Conservation (phyloP, 1,140 invertebrate species). For the Drosophila kanapiae region DNA sequence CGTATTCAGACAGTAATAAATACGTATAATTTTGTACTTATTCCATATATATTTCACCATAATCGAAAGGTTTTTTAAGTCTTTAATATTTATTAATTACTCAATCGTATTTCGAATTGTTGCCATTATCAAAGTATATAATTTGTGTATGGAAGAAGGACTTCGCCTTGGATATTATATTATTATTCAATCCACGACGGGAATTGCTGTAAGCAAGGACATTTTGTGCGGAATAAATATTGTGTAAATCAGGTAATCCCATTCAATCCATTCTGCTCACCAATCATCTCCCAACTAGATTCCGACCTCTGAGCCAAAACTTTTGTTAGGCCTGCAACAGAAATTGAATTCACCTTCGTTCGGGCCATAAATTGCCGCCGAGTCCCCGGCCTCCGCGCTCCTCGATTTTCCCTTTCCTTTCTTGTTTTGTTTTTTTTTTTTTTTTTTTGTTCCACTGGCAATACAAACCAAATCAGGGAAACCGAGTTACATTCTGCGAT, state of each 20-base stretch:
- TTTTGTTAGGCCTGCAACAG: slow-evolving; percentile 42
- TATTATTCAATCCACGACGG: slow-evolving; percentile 24
- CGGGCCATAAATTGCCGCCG: slow-evolving; percentile 66
- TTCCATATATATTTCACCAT: background rate
- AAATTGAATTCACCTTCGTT: slow-evolving; percentile 79
- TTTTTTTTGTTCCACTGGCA: slow-evolving; percentile 1
- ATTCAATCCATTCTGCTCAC: slow-evolving; percentile 32
- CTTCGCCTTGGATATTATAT: background rate
- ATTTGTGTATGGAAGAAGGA: background rate
- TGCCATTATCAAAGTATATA: background rate
- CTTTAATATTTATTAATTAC: background rate
- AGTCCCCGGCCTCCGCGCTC: background rate
- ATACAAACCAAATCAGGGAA: slow-evolving; percentile 60
- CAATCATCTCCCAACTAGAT: slow-evolving; percentile 44
- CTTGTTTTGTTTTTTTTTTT: background rate
- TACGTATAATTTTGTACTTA: background rate
- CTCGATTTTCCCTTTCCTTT: background rate
- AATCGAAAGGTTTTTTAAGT: too few relatives aligned
- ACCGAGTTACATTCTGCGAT: slow-evolving; percentile 58
- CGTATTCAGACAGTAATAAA: background rate
- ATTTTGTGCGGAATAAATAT: slow-evolving; percentile 45
- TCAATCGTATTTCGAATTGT: background rate
- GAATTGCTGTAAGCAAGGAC: slow-evolving; percentile 22
- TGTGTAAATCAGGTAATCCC: slow-evolving; percentile 45
- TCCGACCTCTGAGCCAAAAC: slow-evolving; percentile 31